phyloP scores from a whole-genome alignment of 2,888 invertebrate species.

The Cerastis leucographa region DNA sequence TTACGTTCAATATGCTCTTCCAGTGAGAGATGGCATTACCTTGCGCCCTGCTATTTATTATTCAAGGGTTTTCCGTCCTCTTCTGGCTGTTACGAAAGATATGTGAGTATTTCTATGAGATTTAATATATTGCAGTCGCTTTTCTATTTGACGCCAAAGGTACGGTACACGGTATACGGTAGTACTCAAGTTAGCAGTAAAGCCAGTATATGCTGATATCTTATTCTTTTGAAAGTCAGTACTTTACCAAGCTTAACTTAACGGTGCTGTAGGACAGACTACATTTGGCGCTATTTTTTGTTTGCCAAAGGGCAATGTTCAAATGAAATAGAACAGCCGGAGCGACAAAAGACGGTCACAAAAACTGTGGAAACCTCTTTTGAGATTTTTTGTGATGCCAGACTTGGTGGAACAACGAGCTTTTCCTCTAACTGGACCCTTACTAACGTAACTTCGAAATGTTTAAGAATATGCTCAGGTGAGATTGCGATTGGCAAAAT shows the following conservation, averaged over 20 bases:
- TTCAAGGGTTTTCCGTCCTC: slow-evolving; percentile 33
- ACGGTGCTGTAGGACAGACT: neutral
- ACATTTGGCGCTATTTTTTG: slow-evolving; percentile 18
- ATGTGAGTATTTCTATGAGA: slow-evolving; percentile 32
- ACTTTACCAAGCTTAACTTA: neutral
- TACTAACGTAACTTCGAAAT: slow-evolving; percentile 15
- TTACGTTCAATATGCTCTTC: slow-evolving; percentile 55
- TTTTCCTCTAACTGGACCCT: neutral
- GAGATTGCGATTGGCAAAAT: too few relatives aligned
- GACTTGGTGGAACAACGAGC: neutral
- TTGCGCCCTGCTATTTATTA: slow-evolving; percentile 58
- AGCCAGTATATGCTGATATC: neutral
- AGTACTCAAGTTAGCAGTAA: neutral
- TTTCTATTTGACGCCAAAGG: slow-evolving; percentile 31
- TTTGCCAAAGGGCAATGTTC: neutral
- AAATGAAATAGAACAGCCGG: slow-evolving; percentile 19
- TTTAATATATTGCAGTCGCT: slow-evolving; percentile 22
- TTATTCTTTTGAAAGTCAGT: neutral
- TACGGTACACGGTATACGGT: too few relatives aligned
- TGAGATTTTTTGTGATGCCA: slow-evolving; percentile 27
- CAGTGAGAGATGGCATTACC: slow-evolving; percentile 56
- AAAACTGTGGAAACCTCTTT: slow-evolving; percentile 16
- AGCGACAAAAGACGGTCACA: slow-evolving; percentile 21
- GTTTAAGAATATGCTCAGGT: neutral
- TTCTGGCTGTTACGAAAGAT: slow-evolving; percentile 31